Base-by-base conservation (phyloP, 1,140 invertebrate genomes). In the Drosophila mayri region DNA sequence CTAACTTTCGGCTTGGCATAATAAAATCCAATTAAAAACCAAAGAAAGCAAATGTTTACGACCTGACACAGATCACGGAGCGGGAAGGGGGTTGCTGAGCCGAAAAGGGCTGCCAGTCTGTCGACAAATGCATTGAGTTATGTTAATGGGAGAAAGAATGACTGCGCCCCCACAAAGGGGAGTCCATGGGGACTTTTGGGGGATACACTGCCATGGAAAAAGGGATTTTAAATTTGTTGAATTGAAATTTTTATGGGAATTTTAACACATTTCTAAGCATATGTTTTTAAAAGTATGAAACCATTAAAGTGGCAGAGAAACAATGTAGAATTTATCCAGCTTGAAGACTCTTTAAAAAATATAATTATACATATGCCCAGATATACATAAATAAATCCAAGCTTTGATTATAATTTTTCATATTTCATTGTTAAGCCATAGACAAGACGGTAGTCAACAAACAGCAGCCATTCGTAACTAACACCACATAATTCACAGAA, bases 21-120 rank as follows among this genome's bases (percentile, higher is more conserved):
- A 87, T 87, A 88, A 90, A 87, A 87, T 88, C 84, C 85, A 87
- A 87, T 87, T 87, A 87, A 87, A 87, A 87, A 80, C 84, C 84
- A 87, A 87, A 87, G 84, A 87, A 87, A 87, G 82, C 84, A 77
- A 73, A 90, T 90, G 84, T 87, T 87, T 90, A 87, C 73, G 84
- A 87, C 80, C 80, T 88, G 84, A 63, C 84, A 74, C 65, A 47
- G 65, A 55, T 22, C 16, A 20, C 35, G 47, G 54, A 38, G 61
- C 11, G 41, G 22, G 57, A 25, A n/a, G 59, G 65, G 44, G 38
- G 18, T 38, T 38, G 52, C 54, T 25, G 37, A 49, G 65, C 65
- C 44, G 54, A 60, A 78, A 88, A 88, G 84, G 84, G 83, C 76
- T 76, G 71, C 57, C 70, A 20, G 55, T 75, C 72, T 28, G 72